These are phyloP conservation scores for Micromesistius poutassou DNA, from an alignment of 2,797 vertebrate genomes.

Conservation along the genomic window DNA sequence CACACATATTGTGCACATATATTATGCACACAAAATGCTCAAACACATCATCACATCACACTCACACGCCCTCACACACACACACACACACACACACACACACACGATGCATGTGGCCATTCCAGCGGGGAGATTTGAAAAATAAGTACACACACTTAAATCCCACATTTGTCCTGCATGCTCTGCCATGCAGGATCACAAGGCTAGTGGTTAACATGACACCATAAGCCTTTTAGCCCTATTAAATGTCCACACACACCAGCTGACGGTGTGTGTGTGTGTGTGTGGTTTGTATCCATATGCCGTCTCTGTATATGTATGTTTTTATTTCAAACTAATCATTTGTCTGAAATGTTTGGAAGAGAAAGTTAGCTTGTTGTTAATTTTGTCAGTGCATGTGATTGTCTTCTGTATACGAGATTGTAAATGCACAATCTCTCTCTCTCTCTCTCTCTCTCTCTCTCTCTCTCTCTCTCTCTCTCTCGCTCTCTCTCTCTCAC, in stretches of 20 bases:
- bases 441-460: background rate
- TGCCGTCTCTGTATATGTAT: background rate
- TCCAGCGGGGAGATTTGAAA: no score
- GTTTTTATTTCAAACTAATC: background rate
- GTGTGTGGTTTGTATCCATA: background rate
- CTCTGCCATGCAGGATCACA: constrained; percentile 31
- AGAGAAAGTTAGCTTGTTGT: constrained; percentile 15
- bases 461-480: no score
- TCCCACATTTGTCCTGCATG: constrained; percentile 14
- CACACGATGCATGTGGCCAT: background rate
- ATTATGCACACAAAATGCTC: no score
- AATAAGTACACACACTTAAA: background rate
- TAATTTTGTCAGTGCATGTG: constrained; percentile 25
- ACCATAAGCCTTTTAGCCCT: constrained; percentile 54
- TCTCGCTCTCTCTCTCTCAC: no score
- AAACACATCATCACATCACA: no score
- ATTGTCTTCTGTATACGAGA: background rate
- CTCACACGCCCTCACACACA: background rate
- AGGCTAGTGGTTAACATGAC: constrained; percentile 46
- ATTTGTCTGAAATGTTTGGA: no score
- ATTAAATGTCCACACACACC: constrained; percentile 39
- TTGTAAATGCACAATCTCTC: background rate
- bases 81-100: constrained; percentile 2
- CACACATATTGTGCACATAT: background rate
- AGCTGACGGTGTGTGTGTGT: constrained; percentile 20